phyloP scores from a whole-genome alignment of 2,113 vertebrate species.

The Oreocharis arfaki region DNA sequence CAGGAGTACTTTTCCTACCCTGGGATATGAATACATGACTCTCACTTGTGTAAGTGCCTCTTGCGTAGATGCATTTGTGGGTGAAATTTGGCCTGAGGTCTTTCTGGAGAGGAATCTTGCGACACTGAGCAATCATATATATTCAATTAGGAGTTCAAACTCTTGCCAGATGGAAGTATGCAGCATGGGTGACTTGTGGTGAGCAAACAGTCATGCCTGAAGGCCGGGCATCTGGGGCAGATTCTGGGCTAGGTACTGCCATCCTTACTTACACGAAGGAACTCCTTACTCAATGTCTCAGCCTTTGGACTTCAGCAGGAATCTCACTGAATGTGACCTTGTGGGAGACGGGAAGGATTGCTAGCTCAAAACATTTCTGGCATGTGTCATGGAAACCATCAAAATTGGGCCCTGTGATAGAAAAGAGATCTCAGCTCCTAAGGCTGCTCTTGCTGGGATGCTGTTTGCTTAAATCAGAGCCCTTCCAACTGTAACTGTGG shows the following conservation, averaged over 20 bases:
- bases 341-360: neutral
- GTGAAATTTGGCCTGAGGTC: constrained; percentile 44
- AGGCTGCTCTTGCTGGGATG: neutral
- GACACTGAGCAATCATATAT: neutral
- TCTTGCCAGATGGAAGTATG: neutral
- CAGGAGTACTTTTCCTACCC: constrained; percentile 41
- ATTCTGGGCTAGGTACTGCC: neutral
- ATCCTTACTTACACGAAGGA: neutral
- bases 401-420: neutral
- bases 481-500: neutral
- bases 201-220: neutral
- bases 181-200: neutral
- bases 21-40: constrained; percentile 29
- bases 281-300: neutral
- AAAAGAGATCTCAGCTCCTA: neutral
- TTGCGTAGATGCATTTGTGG: neutral
- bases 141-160: neutral
- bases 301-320: neutral
- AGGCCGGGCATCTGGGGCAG: neutral
- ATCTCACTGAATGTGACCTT: neutral
- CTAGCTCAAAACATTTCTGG: neutral
- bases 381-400: neutral
- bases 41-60: neutral
- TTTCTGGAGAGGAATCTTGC: constrained; percentile 20
- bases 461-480: neutral